A percentile compares a stretch with the other conserved stretches of the same genome.
phyloP scores from a whole-genome alignment of 2,797 vertebrate species.

The Sitta carolinensis region DNA sequence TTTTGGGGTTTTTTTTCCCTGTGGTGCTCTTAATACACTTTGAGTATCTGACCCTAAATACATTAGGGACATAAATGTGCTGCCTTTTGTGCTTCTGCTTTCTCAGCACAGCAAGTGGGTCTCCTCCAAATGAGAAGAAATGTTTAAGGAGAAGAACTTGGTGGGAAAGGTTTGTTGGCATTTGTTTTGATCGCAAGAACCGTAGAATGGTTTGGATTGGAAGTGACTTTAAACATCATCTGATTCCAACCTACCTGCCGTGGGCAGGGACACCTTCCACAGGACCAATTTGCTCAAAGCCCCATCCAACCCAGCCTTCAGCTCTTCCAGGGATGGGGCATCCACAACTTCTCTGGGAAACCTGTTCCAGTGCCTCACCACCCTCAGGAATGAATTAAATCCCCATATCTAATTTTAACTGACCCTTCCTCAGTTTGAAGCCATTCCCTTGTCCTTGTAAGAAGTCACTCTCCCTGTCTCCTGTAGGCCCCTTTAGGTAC shows the following conservation, averaged over 20 bases:
- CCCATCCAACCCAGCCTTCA: fast-evolving
- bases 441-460: neutral
- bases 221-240: neutral
- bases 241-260: neutral
- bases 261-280: neutral
- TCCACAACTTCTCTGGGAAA: neutral
- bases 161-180: neutral
- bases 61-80: fast-evolving
- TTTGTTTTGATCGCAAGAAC: neutral
- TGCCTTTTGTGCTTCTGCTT: neutral
- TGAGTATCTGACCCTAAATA: neutral
- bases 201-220: neutral
- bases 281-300: neutral
- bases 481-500: neutral
- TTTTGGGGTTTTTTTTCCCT: neutral
- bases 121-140: neutral
- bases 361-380: neutral
- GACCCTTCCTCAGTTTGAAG: neutral
- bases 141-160: neutral
- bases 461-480: neutral
- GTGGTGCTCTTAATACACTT: neutral
- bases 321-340: neutral
- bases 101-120: neutral
- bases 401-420: neutral
- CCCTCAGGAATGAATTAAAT: neutral